These are phyloP conservation scores for Syritta pipiens DNA, from an alignment of 2,888 invertebrate species.

Conservation along the genomic window DNA sequence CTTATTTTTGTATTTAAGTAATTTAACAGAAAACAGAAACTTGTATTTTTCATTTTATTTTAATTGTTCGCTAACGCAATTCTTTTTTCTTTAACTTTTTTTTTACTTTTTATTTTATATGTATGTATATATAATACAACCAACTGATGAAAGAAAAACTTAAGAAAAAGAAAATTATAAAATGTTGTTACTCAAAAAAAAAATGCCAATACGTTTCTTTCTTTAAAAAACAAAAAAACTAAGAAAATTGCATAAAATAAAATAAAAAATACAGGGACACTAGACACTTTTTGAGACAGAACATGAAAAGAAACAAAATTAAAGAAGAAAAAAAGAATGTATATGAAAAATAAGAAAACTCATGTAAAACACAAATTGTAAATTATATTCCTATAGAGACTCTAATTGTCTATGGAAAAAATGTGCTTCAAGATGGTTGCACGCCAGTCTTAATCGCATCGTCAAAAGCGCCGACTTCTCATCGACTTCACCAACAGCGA, in stretches of 20 bases:
- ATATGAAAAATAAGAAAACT: slow-evolving; percentile 1
- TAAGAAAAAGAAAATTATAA: slow-evolving; percentile 8
- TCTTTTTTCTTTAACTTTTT: slow-evolving; percentile 29
- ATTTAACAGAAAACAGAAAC: no score
- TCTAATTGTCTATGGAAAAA: slow-evolving; percentile 67
- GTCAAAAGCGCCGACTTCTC: slow-evolving; percentile 45
- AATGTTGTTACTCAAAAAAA: slow-evolving; percentile 53
- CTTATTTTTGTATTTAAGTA: slow-evolving; percentile 60
- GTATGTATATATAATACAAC: slow-evolving; percentile 51
- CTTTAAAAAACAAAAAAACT: slow-evolving; percentile 4
- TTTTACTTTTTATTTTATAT: slow-evolving; percentile 28
- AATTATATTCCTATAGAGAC: slow-evolving; percentile 68
- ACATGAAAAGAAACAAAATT: slow-evolving; percentile 44
- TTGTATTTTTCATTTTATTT: slow-evolving; percentile 24
- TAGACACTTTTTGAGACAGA: slow-evolving; percentile 55
- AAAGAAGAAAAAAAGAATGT: slow-evolving; percentile 8
- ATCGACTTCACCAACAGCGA: slow-evolving; percentile 7
- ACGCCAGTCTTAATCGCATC: slow-evolving; percentile 50
- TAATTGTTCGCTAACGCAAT: slow-evolving; percentile 38
- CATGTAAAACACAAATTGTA: no score
- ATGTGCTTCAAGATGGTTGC: slow-evolving; percentile 68
- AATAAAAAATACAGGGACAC: slow-evolving; percentile 5
- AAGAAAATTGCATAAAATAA: background rate
- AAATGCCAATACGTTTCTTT: slow-evolving; percentile 1
- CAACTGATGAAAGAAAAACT: slow-evolving; percentile 17